Evolutionary conservation across 2,888 invertebrate species (phyloP).

Genomic region (Hypsopygia costalis): DNA sequence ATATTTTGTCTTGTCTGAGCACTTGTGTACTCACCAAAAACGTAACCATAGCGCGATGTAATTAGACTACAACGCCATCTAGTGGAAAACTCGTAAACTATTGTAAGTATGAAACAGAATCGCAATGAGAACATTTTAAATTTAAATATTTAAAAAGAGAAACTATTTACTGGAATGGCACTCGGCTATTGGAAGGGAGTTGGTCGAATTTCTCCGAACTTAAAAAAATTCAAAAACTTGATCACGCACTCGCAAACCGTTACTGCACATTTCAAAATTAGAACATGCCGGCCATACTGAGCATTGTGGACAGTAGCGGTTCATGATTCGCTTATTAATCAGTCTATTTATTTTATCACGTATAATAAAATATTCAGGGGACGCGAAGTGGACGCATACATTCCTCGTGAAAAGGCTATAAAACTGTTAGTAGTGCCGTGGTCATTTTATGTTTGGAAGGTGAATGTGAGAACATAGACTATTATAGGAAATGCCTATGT

Average conservation of each 20-base stretch:
- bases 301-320: slow-evolving; percentile 60
- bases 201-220: slow-evolving; percentile 74
- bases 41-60: slow-evolving; percentile 38
- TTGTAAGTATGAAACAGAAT: background rate
- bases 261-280: slow-evolving; percentile 79
- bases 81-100: slow-evolving; percentile 19
- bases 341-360: slow-evolving; percentile 71
- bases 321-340: slow-evolving; percentile 71
- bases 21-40: slow-evolving; percentile 9
- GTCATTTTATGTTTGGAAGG: background rate
- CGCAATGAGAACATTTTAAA: slow-evolving; percentile 24
- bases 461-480: background rate
- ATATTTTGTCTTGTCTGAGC: accelerated
- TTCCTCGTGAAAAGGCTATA: slow-evolving; percentile 44
- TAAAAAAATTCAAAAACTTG: slow-evolving; percentile 69
- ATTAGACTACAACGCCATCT: slow-evolving; percentile 43
- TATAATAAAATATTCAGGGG: slow-evolving; percentile 64
- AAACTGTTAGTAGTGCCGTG: slow-evolving; percentile 21
- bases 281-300: slow-evolving; percentile 76
- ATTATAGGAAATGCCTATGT: no score
- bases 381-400: slow-evolving; percentile 46
- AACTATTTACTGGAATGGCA: slow-evolving; percentile 48
- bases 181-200: slow-evolving; percentile 42
- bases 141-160: slow-evolving; percentile 67
- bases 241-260: slow-evolving; percentile 72